phyloP scores from a whole-genome alignment of 1,140 invertebrate species.

The Drosophila obscura region DNA sequence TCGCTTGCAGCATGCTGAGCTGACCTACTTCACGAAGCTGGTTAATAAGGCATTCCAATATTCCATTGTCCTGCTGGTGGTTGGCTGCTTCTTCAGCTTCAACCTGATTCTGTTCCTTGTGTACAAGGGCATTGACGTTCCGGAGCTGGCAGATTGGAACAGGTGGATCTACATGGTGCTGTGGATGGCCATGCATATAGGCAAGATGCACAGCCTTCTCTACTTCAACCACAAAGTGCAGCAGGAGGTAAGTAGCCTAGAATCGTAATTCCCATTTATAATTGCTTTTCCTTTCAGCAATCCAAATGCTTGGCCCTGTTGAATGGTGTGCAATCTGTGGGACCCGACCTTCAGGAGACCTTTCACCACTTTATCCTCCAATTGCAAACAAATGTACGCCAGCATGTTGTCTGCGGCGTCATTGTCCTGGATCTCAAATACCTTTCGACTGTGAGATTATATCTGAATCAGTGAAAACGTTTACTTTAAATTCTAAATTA shows the following conservation, averaged over 20 bases:
- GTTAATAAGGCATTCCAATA: constrained; percentile 52
- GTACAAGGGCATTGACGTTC: constrained; percentile 60
- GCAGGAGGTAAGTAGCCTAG: constrained; percentile 22
- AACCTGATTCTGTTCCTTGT: constrained; percentile 64
- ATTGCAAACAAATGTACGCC: constrained; percentile 35
- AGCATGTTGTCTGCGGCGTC: constrained; percentile 51
- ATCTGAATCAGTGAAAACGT: background rate
- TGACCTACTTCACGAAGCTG: constrained; percentile 52
- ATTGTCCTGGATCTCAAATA: constrained; percentile 57
- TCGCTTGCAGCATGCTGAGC: constrained; percentile 40
- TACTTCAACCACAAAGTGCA: constrained; percentile 56
- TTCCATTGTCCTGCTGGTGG: constrained; percentile 61
- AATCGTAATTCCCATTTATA: too few species aligned
- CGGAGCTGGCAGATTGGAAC: background rate
- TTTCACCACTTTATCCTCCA: constrained; percentile 56
- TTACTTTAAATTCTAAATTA: background rate
- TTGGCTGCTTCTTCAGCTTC: constrained; percentile 71
- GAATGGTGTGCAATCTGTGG: background rate
- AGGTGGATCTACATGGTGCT: constrained; percentile 51
- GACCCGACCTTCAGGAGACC: constrained; percentile 42
- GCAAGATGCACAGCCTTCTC: constrained; percentile 62
- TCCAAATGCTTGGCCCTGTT: constrained; percentile 39
- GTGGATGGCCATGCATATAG: constrained; percentile 65
- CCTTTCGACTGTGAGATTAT: constrained; percentile 44
- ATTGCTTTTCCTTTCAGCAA: constrained; percentile 34